A percentile compares a stretch with the other conserved stretches of the same genome.
These are phyloP conservation scores for Salvelinus fontinalis DNA, from an alignment of 2,113 vertebrate genomes.

Conservation along the genomic window DNA sequence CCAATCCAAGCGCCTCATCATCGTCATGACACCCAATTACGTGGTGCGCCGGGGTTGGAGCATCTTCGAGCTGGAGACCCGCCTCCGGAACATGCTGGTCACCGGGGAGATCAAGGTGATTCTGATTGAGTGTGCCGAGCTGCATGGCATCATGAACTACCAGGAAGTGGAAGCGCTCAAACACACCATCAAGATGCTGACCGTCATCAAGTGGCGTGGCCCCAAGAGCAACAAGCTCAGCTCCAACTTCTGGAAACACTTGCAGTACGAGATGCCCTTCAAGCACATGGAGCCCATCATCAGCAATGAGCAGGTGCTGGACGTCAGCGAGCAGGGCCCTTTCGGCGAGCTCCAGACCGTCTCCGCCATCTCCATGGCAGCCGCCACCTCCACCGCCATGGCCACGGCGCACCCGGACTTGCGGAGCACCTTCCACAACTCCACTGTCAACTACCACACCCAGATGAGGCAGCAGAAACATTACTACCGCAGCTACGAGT, in stretches of 20 bases:
- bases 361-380: constrained; percentile 95
- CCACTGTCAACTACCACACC: constrained; percentile 81
- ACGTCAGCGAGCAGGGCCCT: constrained; percentile 94
- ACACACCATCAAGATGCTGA: constrained; percentile 96
- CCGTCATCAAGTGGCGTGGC: constrained; percentile 95
- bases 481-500: constrained; percentile 96
- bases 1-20: constrained; percentile 96
- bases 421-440: constrained; percentile 90
- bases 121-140: constrained; percentile 94
- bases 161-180: constrained; percentile 98
- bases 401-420: constrained; percentile 93
- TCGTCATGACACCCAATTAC: constrained; percentile 96
- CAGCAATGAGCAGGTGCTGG: constrained; percentile 93
- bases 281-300: constrained; percentile 92
- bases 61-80: constrained; percentile 97
- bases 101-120: constrained; percentile 98
- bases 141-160: constrained; percentile 97
- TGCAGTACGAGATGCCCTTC: constrained; percentile 98
- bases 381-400: constrained; percentile 94
- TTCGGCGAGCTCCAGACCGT: constrained; percentile 96
- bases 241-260: constrained; percentile 98
- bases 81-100: constrained; percentile 94
- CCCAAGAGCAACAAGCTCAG: constrained; percentile 93
- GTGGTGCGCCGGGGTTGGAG: constrained; percentile 96
- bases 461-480: constrained; percentile 93